Base-by-base conservation (phyloP, 1,140 invertebrate genomes). In the Ooceraea biroi region DNA sequence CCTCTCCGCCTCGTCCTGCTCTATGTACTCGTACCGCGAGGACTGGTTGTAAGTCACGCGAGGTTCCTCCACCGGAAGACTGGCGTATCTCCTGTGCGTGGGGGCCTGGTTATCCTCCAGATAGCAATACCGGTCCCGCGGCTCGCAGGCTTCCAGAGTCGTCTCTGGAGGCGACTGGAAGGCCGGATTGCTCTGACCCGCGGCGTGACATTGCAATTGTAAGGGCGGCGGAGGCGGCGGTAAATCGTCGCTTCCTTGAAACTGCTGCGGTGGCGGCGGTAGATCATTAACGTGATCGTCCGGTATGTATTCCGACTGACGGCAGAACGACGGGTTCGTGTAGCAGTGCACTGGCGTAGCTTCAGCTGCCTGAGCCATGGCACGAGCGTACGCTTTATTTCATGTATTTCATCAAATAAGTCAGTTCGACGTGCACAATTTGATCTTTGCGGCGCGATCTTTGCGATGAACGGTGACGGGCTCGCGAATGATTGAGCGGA, bases 301-400 rank as follows among this genome's bases (percentile, higher is more conserved):
- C 2, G 86, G 87, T 14, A 92, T 89, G 61, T 92, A 96, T 90
- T 97, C 97, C 89, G 96, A 97, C 92, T 97, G 96, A 17, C 96
- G 95, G 90, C 96, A 97, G 88, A 97, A 97, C 0, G 97, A 97
- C 17, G 96, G 96, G 89, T 97, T 97, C 1, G 96, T 96, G 90
- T 97, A 97, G 87, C 96, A 95, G 77, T 95, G 95, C 12, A 91
- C 89, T 17, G 92, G 93, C 2, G 85, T 46, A 0, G 91, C 83
- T 12, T 88, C 88, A 11, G 82, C 19, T 14, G 58, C 25, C 22
- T 91, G 84, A 19, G 89, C 60, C 91, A 92, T 92, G 11, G 36
- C 36, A 36, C 36, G 36, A 36, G 36, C 7, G 7, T 36, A 36
- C 36, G 36, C 36, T 36, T 36, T 36, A 7, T 36, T 7, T 36